Conservation (phyloP, 2,888 invertebrate species). For the Megalurothrips usitatus region DNA sequence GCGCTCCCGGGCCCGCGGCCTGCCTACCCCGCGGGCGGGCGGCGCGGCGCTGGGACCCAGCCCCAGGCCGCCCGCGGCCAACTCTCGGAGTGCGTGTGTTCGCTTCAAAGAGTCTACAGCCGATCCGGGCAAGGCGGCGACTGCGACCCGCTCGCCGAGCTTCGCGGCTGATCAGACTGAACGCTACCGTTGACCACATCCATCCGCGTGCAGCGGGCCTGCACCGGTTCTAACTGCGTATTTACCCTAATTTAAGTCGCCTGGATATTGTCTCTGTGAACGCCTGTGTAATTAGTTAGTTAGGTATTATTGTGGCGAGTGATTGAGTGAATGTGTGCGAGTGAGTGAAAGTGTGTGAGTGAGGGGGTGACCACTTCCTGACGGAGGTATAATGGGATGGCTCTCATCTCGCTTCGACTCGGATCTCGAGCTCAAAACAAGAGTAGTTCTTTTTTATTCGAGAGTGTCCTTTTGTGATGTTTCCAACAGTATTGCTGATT, state of each 20-base stretch:
- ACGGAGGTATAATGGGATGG: background rate
- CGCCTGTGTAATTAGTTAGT: background rate
- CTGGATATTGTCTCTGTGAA: background rate
- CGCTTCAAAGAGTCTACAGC: too few species aligned
- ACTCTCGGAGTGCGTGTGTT: too few species aligned
- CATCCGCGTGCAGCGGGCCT: background rate
- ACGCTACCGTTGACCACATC: background rate
- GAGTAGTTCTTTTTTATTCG: background rate
- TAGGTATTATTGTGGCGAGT: background rate
- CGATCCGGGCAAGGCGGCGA: background rate
- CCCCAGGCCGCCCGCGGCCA: too few species aligned
- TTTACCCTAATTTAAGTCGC: background rate
- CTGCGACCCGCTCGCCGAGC: background rate
- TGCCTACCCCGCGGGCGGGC: background rate
- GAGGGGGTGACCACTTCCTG: background rate
- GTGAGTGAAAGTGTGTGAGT: background rate
- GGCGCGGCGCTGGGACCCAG: too few species aligned
- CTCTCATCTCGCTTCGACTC: background rate
- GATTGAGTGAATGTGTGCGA: background rate
- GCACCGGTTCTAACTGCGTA: background rate
- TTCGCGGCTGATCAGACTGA: background rate
- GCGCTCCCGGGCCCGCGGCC: background rate
- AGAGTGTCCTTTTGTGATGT: constrained; percentile 7
- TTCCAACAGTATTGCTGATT: background rate
- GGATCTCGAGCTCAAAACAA: background rate